Conservation (phyloP, 1,140 invertebrate genomes). For the Ceratosolen fusciceps region DNA sequence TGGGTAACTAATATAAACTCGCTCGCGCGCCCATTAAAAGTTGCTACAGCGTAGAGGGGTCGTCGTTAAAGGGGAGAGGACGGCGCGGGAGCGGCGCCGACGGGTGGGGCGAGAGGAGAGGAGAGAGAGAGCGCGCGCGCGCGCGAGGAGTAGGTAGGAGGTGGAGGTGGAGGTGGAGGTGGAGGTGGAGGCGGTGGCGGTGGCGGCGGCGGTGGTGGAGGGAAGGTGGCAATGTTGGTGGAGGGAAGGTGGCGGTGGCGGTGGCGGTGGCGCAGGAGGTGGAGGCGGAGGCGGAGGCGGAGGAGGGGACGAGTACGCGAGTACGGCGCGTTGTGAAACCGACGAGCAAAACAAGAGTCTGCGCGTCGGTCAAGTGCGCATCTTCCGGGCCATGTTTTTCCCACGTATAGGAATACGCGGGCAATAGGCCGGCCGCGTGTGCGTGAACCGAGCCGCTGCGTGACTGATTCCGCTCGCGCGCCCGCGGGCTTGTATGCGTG, state of each 20-base stretch:
- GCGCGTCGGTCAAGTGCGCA: slow-evolving; percentile 60
- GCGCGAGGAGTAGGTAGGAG: too few species aligned
- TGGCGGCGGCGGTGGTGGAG: background rate
- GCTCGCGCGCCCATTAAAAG: slow-evolving; percentile 19
- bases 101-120: background rate
- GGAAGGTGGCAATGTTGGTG: too few species aligned
- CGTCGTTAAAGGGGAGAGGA: slow-evolving; percentile 15
- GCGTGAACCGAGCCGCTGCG: background rate
- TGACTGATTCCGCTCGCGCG: background rate
- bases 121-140: background rate
- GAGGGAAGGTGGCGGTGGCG: too few species aligned
- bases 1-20: slow-evolving; percentile 5
- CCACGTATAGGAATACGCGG: slow-evolving; percentile 46
- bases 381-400: slow-evolving; percentile 63
- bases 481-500: background rate
- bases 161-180: background rate
- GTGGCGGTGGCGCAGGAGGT: background rate
- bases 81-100: too few species aligned
- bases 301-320: slow-evolving; percentile 11
- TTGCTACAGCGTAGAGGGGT: slow-evolving; percentile 38
- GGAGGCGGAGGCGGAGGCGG: background rate
- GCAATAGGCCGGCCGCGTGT: background rate
- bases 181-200: background rate
- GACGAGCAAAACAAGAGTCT: slow-evolving; percentile 65
- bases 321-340: slow-evolving; percentile 22